phyloP scores from a whole-genome alignment of 2,797 vertebrate species.

The Crocidura indochinensis region DNA sequence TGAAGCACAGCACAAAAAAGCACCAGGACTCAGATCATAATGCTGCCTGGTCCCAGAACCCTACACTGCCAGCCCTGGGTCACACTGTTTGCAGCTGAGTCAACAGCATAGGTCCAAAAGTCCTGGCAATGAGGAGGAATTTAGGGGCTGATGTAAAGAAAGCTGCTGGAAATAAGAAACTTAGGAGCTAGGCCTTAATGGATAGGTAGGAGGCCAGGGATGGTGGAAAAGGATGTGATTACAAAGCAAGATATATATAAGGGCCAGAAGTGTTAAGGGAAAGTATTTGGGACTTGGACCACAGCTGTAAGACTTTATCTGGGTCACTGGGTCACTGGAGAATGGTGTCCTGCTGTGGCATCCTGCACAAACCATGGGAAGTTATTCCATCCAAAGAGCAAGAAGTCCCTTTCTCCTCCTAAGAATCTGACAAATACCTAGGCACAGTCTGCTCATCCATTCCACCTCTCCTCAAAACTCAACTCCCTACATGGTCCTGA shows the following conservation, averaged over 20 bases:
- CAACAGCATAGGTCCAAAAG: not conserved
- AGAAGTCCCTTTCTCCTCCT: not conserved
- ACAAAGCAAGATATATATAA: not conserved
- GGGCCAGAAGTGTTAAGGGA: not conserved
- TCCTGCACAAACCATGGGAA: not conserved
- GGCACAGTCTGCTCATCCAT: not conserved
- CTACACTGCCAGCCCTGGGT: too few relatives aligned
- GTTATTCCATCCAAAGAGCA: not conserved
- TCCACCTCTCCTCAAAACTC: not conserved
- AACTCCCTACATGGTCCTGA: not conserved
- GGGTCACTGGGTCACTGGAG: not conserved
- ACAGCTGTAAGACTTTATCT: not conserved
- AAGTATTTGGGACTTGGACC: not conserved
- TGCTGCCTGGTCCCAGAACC: not conserved
- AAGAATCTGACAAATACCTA: not conserved
- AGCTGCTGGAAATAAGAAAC: not conserved
- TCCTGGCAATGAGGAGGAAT: not conserved
- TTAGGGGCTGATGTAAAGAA: not conserved
- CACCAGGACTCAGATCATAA: not conserved
- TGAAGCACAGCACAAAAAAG: not conserved
- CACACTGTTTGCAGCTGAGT: not conserved
- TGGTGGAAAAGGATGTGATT: fast-evolving
- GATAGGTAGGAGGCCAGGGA: not conserved
- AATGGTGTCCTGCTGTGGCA: not conserved
- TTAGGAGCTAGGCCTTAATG: not conserved